These are phyloP conservation scores for Lepidochrysops patricia DNA, from an alignment of 2,888 invertebrate species.

Conservation along the genomic window DNA sequence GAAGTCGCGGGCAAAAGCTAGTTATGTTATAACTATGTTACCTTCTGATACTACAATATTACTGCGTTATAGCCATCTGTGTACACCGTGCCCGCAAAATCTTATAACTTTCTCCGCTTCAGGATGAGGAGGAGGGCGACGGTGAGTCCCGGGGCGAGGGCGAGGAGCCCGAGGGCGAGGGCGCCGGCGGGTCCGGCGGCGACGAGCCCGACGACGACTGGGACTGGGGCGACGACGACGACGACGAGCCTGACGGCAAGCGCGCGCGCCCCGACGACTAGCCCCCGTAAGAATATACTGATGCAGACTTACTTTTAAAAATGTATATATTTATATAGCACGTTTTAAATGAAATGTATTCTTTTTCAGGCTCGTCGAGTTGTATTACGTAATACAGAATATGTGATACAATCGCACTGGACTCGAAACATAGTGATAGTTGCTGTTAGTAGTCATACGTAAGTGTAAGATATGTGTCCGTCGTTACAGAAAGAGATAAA, in stretches of 20 bases:
- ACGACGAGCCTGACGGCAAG: conserved; percentile 49
- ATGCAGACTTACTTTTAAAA: no score
- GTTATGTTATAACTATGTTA: no score
- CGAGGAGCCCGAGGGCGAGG: conserved; percentile 33
- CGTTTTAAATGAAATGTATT: background rate
- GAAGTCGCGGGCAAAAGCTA: no score
- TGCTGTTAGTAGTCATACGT: background rate
- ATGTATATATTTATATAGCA: background rate
- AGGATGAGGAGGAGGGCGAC: background rate
- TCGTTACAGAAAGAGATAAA: background rate
- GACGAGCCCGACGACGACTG: conserved; percentile 48
- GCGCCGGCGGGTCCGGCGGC: conserved; percentile 46
- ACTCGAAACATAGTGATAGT: background rate
- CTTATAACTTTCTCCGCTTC: background rate
- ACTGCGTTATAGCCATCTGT: no score
- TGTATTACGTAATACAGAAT: conserved; percentile 7
- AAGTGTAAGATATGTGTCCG: background rate
- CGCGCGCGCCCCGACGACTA: conserved; percentile 30
- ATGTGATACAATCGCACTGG: conserved; percentile 3
- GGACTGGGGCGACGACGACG: conserved; percentile 64
- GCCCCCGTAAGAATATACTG: conserved; percentile 11
- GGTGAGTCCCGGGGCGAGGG: conserved; percentile 15
- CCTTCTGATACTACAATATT: no score
- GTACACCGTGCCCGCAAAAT: background rate
- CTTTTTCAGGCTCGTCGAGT: conserved; percentile 3